Evolutionary conservation across 2,888 invertebrate genomes (phyloP).

Genomic region (Ptychoptera contaminata): DNA sequence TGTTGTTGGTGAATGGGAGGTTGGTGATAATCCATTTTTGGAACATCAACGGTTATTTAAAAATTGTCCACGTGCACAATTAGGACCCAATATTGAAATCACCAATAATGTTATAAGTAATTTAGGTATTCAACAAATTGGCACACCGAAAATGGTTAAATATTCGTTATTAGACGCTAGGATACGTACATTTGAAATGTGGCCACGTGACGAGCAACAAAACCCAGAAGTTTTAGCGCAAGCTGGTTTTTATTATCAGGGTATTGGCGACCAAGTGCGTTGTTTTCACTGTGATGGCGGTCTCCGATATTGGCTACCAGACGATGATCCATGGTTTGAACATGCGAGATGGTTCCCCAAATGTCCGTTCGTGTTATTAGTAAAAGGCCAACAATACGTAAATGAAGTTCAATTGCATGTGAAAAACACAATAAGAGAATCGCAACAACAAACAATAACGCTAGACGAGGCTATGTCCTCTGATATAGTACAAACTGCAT

Average conservation of each 20-base stretch:
- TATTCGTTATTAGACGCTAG: slow-evolving; percentile 54
- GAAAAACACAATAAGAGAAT: slow-evolving; percentile 9
- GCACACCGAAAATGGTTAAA: slow-evolving; percentile 46
- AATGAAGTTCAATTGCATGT: slow-evolving; percentile 27
- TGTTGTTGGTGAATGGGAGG: slow-evolving; percentile 62
- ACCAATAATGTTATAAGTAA: slow-evolving; percentile 34
- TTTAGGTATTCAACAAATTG: slow-evolving; percentile 34
- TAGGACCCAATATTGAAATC: slow-evolving; percentile 31
- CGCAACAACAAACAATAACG: slow-evolving; percentile 10
- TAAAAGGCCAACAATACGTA: slow-evolving; percentile 68
- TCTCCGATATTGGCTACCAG: slow-evolving; percentile 74
- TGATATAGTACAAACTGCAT: slow-evolving; percentile 34
- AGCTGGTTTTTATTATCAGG: slow-evolving; percentile 80
- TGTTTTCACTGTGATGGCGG: slow-evolving; percentile 95
- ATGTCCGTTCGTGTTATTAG: slow-evolving; percentile 68
- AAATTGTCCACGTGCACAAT: slow-evolving; percentile 43
- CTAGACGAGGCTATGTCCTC: slow-evolving; percentile 32
- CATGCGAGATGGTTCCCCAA: slow-evolving; percentile 88
- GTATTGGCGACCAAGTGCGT: slow-evolving; percentile 52
- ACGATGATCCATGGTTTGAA: slow-evolving; percentile 85
- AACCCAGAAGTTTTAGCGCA: slow-evolving; percentile 60
- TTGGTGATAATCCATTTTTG: slow-evolving; percentile 60
- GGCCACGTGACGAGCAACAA: slow-evolving; percentile 64
- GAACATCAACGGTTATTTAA: slow-evolving; percentile 72
- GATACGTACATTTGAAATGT: slow-evolving; percentile 50